A percentile compares a stretch with the other conserved stretches of the same genome.
Conservation (phyloP, 2,888 invertebrate genomes). For the Mylabris sibirica region DNA sequence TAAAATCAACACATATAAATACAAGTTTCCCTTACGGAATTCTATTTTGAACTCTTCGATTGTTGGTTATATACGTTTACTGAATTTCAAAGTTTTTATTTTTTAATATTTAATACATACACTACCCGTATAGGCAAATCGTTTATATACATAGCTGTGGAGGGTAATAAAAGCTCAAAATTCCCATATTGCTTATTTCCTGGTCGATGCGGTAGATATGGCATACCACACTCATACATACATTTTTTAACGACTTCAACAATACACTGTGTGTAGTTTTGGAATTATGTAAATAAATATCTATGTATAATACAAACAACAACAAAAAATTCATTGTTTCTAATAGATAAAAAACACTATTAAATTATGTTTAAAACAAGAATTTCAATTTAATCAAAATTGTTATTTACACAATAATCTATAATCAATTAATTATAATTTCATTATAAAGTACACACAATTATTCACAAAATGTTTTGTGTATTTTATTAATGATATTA, state of each 20-base stretch:
- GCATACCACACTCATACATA: not conserved
- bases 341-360: not conserved
- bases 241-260: not conserved
- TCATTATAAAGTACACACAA: not conserved
- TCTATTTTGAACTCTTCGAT: not conserved
- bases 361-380: not conserved
- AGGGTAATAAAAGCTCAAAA: not conserved
- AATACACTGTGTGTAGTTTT: not conserved
- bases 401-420: not conserved
- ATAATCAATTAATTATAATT: not conserved
- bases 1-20: not conserved
- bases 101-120: not conserved
- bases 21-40: not conserved
- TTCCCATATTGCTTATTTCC: slow-evolving; percentile 1
- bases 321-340: not conserved
- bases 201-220: slow-evolving; percentile 6
- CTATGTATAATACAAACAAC: not conserved
- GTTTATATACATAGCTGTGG: not conserved
- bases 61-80: not conserved
- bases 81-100: not conserved
- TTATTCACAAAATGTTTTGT: not conserved
- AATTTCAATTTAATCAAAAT: not conserved
- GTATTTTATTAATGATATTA: not conserved
- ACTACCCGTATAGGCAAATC: not conserved
- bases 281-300: not conserved